A percentile compares a stretch with the other conserved stretches of the same genome.
Evolutionary conservation across 1,140 invertebrate genomes (phyloP).

Genomic region (Drosophila parabipectinata): DNA sequence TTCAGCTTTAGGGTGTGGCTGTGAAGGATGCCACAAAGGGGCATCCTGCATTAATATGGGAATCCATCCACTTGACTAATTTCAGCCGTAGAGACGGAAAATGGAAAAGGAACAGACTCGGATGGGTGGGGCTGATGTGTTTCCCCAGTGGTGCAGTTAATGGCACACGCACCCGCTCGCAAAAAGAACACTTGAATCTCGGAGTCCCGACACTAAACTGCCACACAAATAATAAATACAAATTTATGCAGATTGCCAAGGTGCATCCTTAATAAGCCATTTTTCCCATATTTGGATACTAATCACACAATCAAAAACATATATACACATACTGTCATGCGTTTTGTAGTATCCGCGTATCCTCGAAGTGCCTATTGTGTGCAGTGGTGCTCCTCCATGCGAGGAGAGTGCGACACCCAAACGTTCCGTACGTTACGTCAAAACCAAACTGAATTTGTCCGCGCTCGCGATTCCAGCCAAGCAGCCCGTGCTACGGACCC

Average conservation of each 20-base stretch:
- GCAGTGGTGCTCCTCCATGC: constrained; percentile 16
- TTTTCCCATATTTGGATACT: constrained; percentile 16
- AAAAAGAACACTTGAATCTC: not conserved
- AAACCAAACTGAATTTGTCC: constrained; percentile 37
- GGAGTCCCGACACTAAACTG: not conserved
- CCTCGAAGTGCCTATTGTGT: constrained; percentile 39
- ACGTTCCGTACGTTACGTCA: constrained; percentile 25
- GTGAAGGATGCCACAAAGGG: constrained; percentile 19
- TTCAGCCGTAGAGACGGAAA: not conserved
- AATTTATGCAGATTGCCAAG: not conserved
- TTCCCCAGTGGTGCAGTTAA: not conserved
- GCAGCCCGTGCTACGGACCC: constrained; percentile 5
- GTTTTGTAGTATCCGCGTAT: constrained; percentile 28
- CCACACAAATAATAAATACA: not conserved
- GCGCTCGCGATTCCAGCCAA: constrained; percentile 18
- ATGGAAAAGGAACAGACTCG: not conserved
- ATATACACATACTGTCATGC: constrained; percentile 44
- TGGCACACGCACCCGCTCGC: not conserved
- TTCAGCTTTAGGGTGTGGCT: constrained; percentile 38
- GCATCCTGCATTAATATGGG: constrained; percentile 10
- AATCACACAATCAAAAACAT: constrained; percentile 6
- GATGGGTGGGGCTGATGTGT: constrained; percentile 2
- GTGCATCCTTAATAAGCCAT: not conserved
- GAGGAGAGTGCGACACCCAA: constrained; percentile 22
- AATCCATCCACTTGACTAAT: constrained; percentile 4